Evolutionary conservation across 1,140 invertebrate species (phyloP).

Genomic region (Condylostylus longicornis): DNA sequence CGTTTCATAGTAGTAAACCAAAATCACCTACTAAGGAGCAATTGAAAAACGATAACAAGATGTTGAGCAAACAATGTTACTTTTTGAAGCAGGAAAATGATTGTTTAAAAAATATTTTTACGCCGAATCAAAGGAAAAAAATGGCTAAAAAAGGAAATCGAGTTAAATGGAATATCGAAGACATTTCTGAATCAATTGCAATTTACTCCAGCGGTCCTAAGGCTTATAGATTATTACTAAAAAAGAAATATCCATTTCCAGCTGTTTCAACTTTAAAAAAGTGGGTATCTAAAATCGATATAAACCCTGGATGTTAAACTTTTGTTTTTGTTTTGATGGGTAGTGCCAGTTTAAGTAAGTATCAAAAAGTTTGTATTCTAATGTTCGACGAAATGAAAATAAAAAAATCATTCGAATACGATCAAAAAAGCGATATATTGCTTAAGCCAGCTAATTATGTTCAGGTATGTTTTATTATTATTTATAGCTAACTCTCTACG

Average conservation of each 20-base stretch:
- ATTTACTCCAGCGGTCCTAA: conserved; percentile 3
- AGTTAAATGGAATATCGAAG: background rate
- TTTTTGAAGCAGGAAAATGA: no score
- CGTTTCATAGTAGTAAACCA: no score
- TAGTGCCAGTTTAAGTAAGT: no score
- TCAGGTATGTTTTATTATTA: no score
- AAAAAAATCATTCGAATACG: background rate
- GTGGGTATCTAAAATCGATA: conserved; percentile 2
- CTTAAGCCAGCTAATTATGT: no score
- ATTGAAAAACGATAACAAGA: no score
- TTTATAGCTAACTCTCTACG: no score
- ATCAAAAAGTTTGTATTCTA: no score
- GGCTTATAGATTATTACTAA: conserved; percentile 2
- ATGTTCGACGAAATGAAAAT: background rate
- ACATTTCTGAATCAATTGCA: background rate
- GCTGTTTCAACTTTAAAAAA: conserved; percentile 7
- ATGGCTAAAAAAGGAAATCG: background rate
- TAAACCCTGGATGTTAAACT: conserved; percentile 1
- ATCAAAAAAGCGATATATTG: no score
- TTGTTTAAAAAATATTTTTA: background rate
- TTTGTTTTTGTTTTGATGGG: no score
- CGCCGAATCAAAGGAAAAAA: background rate
- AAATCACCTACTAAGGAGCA: no score
- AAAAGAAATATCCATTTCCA: conserved; percentile 8
- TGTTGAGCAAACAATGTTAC: no score